phyloP scores from a whole-genome alignment of 2,113 vertebrate species.

The Leptobrachium ailaonicum region DNA sequence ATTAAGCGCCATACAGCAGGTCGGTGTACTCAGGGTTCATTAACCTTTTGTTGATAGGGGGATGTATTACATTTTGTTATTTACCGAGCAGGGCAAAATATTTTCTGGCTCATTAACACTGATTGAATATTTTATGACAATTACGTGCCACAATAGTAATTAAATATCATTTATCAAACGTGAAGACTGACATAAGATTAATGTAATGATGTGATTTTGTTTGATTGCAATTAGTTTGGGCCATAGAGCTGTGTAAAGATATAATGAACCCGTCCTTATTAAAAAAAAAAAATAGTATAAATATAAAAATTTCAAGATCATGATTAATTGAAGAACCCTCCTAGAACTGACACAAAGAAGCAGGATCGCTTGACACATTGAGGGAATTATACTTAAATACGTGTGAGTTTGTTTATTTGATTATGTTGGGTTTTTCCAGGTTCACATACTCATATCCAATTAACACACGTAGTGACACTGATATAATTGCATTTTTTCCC shows the following conservation, averaged over 20 bases:
- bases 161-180: slow-evolving; percentile 49
- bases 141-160: slow-evolving; percentile 36
- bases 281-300: too few species aligned
- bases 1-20: slow-evolving; percentile 24
- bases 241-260: not conserved
- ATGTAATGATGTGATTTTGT: slow-evolving; percentile 37
- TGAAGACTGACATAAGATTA: slow-evolving; percentile 36
- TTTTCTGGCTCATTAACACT: slow-evolving; percentile 42
- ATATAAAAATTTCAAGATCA: not conserved
- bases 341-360: not conserved
- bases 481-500: too few species aligned
- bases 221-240: slow-evolving; percentile 32
- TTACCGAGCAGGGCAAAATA: slow-evolving; percentile 37
- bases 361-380: too few species aligned
- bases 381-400: too few species aligned
- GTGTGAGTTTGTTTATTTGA: too few species aligned
- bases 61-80: slow-evolving; percentile 42
- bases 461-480: too few species aligned
- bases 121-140: slow-evolving; percentile 46
- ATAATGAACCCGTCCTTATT: not conserved
- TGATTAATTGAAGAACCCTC: slow-evolving; percentile 1
- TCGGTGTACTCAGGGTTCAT: slow-evolving; percentile 33
- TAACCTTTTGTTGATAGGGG: slow-evolving; percentile 45
- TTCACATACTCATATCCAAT: too few species aligned
- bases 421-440: too few species aligned